Evolutionary conservation across 2,888 invertebrate species (phyloP).

Genomic region (Trachelus stipa): DNA sequence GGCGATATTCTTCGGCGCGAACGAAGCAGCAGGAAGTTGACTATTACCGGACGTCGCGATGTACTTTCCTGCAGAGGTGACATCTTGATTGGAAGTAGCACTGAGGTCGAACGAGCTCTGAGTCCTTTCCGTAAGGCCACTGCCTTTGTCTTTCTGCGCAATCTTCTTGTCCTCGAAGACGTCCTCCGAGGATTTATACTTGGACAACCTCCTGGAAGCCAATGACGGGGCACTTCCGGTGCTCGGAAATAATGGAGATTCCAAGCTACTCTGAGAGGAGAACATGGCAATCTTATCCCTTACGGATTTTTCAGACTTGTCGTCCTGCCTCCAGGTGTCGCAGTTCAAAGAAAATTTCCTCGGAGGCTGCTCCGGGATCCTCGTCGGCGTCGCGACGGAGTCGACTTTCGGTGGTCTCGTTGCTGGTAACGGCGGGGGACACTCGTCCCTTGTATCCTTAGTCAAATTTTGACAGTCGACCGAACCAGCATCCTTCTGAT

Average conservation of each 20-base stretch:
- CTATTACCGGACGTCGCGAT: not conserved
- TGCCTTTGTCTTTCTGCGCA: slow-evolving; percentile 34
- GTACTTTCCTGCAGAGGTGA: slow-evolving; percentile 31
- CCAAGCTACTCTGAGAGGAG: slow-evolving; percentile 67
- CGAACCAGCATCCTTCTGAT: not conserved
- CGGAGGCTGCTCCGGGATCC: not conserved
- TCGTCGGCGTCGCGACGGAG: slow-evolving; percentile 5
- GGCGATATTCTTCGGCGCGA: not conserved
- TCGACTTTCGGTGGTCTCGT: slow-evolving; percentile 59
- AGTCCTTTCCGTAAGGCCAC: slow-evolving; percentile 49
- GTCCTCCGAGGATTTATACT: slow-evolving; percentile 65
- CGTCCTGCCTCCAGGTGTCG: slow-evolving; percentile 76
- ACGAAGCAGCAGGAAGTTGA: slow-evolving; percentile 30
- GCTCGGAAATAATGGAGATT: slow-evolving; percentile 50
- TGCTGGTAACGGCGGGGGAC: slow-evolving; percentile 59
- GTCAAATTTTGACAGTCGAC: slow-evolving; percentile 15
- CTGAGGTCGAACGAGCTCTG: slow-evolving; percentile 54
- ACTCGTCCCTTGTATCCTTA: slow-evolving; percentile 26
- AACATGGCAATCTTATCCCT: slow-evolving; percentile 91
- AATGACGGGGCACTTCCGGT: slow-evolving; percentile 61
- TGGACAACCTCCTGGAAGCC: slow-evolving; percentile 64
- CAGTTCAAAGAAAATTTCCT: slow-evolving; percentile 58
- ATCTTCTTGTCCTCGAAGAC: slow-evolving; percentile 47
- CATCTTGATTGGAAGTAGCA: not conserved
- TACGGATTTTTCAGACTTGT: slow-evolving; percentile 83